Conservation (phyloP, 2,797 vertebrate species). For the Molossus molossus region DNA sequence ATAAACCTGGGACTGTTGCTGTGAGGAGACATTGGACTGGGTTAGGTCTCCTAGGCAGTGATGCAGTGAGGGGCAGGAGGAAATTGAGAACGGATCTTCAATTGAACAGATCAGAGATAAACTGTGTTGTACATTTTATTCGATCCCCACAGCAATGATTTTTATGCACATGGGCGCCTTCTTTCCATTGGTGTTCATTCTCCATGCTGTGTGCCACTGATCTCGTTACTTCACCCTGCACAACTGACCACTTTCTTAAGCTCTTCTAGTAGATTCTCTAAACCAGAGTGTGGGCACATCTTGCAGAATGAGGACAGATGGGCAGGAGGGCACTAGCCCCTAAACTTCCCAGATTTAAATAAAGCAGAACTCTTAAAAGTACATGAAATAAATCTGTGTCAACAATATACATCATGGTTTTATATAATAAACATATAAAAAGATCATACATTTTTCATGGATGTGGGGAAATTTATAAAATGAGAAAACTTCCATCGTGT, state of each 20-base stretch:
- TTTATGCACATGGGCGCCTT: rapidly evolving
- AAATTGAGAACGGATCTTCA: not conserved
- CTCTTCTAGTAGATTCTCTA: not conserved
- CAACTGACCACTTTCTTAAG: not conserved
- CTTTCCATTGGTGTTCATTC: not conserved
- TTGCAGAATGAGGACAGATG: not conserved
- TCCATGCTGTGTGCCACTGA: not conserved
- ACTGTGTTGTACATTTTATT: not conserved
- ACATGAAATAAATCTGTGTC: not conserved
- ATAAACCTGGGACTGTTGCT: not conserved
- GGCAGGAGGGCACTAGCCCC: not conserved
- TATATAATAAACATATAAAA: not conserved
- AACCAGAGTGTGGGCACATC: too few relatives aligned
- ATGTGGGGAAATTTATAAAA: not conserved
- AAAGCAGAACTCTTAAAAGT: not conserved
- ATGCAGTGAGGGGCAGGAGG: not conserved
- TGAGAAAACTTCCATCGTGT: not conserved
- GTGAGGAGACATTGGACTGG: not conserved
- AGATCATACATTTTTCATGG: not conserved
- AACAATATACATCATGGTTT: not conserved
- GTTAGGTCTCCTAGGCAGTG: not conserved
- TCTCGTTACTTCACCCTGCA: not conserved
- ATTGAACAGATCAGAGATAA: not conserved
- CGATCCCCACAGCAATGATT: not conserved
- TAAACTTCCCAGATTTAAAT: not conserved